Percentiles rank a stretch among this genome's conserved stretches.
Evolutionary conservation across 1,140 invertebrate species (phyloP).

Genomic region (Chrysoperla carnea): DNA sequence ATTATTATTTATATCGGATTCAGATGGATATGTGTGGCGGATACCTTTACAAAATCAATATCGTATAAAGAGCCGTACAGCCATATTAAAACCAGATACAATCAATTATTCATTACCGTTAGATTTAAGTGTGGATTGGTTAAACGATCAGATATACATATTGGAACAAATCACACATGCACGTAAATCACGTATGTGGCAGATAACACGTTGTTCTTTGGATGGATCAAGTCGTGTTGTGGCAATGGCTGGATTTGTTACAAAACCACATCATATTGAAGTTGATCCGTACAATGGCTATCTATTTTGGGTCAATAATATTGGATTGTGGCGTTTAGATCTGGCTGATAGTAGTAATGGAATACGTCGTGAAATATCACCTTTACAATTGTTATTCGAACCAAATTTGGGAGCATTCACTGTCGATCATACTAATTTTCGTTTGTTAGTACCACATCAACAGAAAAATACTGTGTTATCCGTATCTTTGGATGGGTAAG

Average conservation of each 20-base stretch:
- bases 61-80: slow-evolving; percentile 9
- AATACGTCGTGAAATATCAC: slow-evolving; percentile 35
- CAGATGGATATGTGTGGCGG: slow-evolving; percentile 38
- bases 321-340: slow-evolving; percentile 61
- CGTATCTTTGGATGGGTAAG: slow-evolving; percentile 62
- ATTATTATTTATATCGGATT: slow-evolving; percentile 57
- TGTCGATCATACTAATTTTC: slow-evolving; percentile 64
- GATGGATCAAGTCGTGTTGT: slow-evolving; percentile 46
- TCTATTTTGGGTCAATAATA: slow-evolving; percentile 57
- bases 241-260: slow-evolving; percentile 43
- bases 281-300: slow-evolving; percentile 86
- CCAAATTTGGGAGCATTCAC: slow-evolving; percentile 49
- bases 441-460: slow-evolving; percentile 56
- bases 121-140: slow-evolving; percentile 70
- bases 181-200: slow-evolving; percentile 28
- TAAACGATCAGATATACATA: slow-evolving; percentile 66
- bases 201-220: slow-evolving; percentile 55
- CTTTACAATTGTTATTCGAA: slow-evolving; percentile 31
- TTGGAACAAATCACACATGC: slow-evolving; percentile 37
- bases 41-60: slow-evolving; percentile 23
- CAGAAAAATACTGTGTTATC: slow-evolving; percentile 58
- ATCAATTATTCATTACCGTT: slow-evolving; percentile 23
- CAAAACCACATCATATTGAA: slow-evolving; percentile 55
- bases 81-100: slow-evolving; percentile 7
- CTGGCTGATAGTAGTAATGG: slow-evolving; percentile 51